Percentiles rank a stretch among this genome's conserved stretches.
phyloP scores from a whole-genome alignment of 2,113 vertebrate genomes.

The Sialia sialis region DNA sequence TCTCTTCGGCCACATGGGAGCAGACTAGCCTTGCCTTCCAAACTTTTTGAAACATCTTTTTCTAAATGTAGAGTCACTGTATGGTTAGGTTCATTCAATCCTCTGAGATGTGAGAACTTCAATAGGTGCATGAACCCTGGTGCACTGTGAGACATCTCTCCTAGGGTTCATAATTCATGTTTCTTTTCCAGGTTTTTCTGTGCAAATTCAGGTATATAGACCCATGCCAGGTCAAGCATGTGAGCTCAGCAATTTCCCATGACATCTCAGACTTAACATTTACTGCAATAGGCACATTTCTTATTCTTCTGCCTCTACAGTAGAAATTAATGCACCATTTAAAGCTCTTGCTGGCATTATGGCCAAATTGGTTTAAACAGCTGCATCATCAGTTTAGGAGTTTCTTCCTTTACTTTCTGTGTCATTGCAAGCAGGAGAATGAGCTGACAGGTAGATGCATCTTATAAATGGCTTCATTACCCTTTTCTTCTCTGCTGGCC shows the following conservation, averaged over 20 bases:
- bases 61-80: neutral
- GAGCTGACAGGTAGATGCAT: neutral
- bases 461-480: neutral
- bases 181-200: neutral
- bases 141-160: neutral
- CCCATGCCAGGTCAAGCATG: neutral
- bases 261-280: neutral
- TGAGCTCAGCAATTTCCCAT: neutral
- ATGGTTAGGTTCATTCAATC: rapidly evolving
- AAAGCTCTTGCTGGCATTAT: neutral
- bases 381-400: neutral
- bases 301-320: neutral
- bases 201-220: neutral
- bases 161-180: neutral
- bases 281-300: neutral
- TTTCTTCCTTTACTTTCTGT: neutral
- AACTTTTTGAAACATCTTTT: neutral
- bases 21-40: neutral
- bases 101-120: neutral
- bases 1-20: neutral
- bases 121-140: neutral
- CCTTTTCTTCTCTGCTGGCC: neutral
- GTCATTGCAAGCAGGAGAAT: neutral
- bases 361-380: neutral
- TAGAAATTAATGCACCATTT: neutral